Percentiles rank a stretch among this genome's conserved stretches.
Evolutionary conservation across 2,797 vertebrate species (phyloP).

Genomic region (Discoglossus pictus): DNA sequence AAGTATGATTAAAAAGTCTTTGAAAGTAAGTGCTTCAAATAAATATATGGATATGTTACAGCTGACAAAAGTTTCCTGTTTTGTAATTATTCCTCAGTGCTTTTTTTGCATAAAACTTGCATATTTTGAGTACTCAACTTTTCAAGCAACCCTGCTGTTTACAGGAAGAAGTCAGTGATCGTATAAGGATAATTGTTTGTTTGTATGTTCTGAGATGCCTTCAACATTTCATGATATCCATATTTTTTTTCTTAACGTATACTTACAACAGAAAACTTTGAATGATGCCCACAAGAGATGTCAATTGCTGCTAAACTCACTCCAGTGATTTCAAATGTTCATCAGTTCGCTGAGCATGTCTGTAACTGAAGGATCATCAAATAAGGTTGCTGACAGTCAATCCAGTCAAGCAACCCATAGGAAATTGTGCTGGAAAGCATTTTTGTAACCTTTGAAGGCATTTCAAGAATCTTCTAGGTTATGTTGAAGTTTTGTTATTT

Average conservation of each 20-base stretch:
- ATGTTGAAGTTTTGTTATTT: slow-evolving; percentile 34
- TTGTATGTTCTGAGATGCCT: slow-evolving; percentile 34
- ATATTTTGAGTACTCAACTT: neutral
- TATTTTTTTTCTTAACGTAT: slow-evolving; percentile 28
- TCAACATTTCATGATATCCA: slow-evolving; percentile 46
- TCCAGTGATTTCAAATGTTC: slow-evolving; percentile 52
- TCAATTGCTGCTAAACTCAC: slow-evolving; percentile 51
- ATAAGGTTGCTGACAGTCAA: slow-evolving; percentile 52
- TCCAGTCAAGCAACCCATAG: slow-evolving; percentile 43
- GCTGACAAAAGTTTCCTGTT: neutral
- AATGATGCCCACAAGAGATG: slow-evolving; percentile 52
- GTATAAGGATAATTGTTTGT: slow-evolving; percentile 37
- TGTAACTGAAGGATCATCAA: slow-evolving; percentile 52
- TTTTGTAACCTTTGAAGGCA: slow-evolving; percentile 50
- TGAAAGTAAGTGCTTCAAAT: neutral
- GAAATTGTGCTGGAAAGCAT: slow-evolving; percentile 50
- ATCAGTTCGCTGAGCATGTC: slow-evolving; percentile 52
- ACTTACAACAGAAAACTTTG: slow-evolving; percentile 47
- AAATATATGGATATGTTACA: neutral
- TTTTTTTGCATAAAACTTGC: neutral
- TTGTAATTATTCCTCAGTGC: neutral
- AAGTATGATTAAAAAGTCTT: slow-evolving; percentile 6
- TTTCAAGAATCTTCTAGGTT: slow-evolving; percentile 46
- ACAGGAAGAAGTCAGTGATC: slow-evolving; percentile 23
- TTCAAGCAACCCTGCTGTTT: neutral